Percentiles rank a stretch among this genome's conserved stretches.
phyloP scores from a whole-genome alignment of 1,140 invertebrate species.

The Harpegnathos saltator region DNA sequence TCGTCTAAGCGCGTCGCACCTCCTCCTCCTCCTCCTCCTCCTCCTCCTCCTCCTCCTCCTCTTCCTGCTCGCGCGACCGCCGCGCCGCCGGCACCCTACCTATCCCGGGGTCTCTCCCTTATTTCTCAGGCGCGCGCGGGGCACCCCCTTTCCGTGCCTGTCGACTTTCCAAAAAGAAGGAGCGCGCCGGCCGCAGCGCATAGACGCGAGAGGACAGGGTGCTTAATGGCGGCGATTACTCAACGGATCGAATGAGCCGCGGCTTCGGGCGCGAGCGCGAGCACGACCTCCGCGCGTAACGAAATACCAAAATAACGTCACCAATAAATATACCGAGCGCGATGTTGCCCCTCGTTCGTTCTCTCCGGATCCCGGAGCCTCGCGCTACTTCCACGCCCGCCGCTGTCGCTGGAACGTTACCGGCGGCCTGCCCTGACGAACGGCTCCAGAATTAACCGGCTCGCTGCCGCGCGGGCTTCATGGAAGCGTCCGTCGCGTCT shows the following conservation, averaged over 20 bases:
- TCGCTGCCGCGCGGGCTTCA: conserved; percentile 64
- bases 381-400: conserved; percentile 57
- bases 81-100: too few relatives aligned
- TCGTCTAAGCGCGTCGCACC: conserved; percentile 49
- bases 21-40: background rate
- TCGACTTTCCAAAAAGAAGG: conserved; percentile 61
- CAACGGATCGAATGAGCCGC: conserved; percentile 83
- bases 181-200: conserved; percentile 1
- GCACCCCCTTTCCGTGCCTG: conserved; percentile 53
- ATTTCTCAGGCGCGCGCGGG: conserved; percentile 55
- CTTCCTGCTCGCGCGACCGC: background rate
- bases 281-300: conserved; percentile 76
- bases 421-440: conserved; percentile 63
- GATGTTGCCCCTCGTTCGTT: conserved; percentile 53
- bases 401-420: conserved; percentile 41
- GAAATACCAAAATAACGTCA: conserved; percentile 85
- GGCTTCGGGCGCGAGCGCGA: conserved; percentile 76
- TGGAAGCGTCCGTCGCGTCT: background rate
- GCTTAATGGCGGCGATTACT: conserved; percentile 85
- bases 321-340: conserved; percentile 83
- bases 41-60: background rate
- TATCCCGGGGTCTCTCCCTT: conserved; percentile 56
- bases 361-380: conserved; percentile 50
- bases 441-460: conserved; percentile 81
- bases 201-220: conserved; percentile 81